phyloP scores from a whole-genome alignment of 2,113 vertebrate species.

The Noturus placidus region DNA sequence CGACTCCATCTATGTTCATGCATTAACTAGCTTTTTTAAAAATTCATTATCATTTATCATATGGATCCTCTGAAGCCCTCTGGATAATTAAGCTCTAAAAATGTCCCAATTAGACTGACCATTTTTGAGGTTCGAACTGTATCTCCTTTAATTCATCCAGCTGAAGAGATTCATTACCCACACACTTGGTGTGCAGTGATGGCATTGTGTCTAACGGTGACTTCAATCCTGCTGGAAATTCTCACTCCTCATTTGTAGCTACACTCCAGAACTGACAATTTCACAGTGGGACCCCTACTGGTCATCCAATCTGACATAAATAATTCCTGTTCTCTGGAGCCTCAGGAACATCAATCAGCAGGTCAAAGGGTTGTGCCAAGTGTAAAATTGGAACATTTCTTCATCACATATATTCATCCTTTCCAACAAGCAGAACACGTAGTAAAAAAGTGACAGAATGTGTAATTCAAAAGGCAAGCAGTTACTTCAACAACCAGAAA shows the following conservation, averaged over 20 bases:
- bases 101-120: slow-evolving; percentile 3
- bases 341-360: slow-evolving; percentile 51
- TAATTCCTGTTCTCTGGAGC: slow-evolving; percentile 46
- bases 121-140: neutral
- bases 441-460: slow-evolving; percentile 17
- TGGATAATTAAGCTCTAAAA: neutral
- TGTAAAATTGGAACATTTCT: slow-evolving; percentile 49
- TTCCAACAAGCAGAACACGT: slow-evolving; percentile 27
- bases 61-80: neutral
- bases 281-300: slow-evolving; percentile 14
- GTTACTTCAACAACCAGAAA: slow-evolving; percentile 5
- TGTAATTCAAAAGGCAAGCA: neutral
- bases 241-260: slow-evolving; percentile 32
- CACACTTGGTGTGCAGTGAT: neutral
- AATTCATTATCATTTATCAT: neutral
- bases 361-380: slow-evolving; percentile 51
- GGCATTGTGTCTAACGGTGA: neutral
- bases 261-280: slow-evolving; percentile 37
- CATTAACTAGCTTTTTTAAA: neutral
- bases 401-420: slow-evolving; percentile 10
- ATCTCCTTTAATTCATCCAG: neutral
- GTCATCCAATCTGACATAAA: slow-evolving; percentile 41
- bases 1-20: neutral
- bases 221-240: slow-evolving; percentile 23
- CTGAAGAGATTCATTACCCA: neutral